Conservation (phyloP, 2,888 invertebrate species). For the Tortricodes alternella region DNA sequence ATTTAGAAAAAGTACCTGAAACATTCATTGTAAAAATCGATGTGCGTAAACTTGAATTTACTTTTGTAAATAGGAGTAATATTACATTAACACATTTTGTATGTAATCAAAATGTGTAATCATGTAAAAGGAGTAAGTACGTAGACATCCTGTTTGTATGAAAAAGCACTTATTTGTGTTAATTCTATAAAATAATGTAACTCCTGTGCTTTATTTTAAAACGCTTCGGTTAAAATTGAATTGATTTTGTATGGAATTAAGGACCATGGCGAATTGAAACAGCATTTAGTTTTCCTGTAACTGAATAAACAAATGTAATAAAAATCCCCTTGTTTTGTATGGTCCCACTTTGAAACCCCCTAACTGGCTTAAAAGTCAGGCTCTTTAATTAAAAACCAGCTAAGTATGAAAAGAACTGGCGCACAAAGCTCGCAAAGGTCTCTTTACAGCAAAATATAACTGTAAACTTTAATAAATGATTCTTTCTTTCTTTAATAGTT, state of each 20-base stretch:
- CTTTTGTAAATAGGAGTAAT: slow-evolving; percentile 8
- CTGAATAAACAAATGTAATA: slow-evolving; percentile 43
- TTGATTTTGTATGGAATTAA: slow-evolving; percentile 22
- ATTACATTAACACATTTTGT: not conserved
- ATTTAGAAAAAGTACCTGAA: slow-evolving; percentile 65
- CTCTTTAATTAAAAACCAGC: not conserved
- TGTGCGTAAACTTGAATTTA: slow-evolving; percentile 18
- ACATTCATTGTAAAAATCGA: slow-evolving; percentile 23
- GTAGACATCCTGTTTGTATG: slow-evolving; percentile 15
- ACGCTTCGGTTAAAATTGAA: slow-evolving; percentile 24
- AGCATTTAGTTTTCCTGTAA: slow-evolving; percentile 45
- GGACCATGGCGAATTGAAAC: slow-evolving; percentile 52
- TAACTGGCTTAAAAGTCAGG: not conserved
- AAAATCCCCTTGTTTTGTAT: slow-evolving; percentile 34
- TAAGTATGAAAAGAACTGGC: no score
- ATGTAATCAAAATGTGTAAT: slow-evolving; percentile 12
- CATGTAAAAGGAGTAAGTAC: slow-evolving; percentile 12
- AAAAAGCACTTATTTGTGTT: slow-evolving; percentile 17
- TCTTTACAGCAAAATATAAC: no score
- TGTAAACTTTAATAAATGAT: no score
- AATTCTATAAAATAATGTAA: not conserved
- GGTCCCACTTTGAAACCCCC: no score
- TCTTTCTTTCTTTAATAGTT: no score
- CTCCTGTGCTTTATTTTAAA: slow-evolving; percentile 15
- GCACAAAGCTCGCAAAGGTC: no score